phyloP scores from a whole-genome alignment of 2,888 invertebrate genomes.

The Stenchaetothrips biformis region DNA sequence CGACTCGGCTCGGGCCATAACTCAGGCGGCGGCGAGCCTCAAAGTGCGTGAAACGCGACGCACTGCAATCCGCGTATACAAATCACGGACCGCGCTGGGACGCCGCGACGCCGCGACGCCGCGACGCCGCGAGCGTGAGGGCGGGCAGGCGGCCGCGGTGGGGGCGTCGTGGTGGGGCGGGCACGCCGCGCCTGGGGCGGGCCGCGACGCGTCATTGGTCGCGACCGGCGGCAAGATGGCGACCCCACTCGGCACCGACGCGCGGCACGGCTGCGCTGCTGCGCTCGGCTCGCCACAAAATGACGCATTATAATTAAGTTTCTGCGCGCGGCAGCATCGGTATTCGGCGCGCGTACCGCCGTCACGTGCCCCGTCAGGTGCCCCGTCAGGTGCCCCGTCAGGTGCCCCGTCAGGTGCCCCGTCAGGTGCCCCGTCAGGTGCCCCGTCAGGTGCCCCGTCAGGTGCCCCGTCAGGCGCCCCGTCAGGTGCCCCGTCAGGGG shows the following conservation, averaged over 20 bases:
- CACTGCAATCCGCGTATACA: no score
- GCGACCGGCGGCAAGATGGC: constrained; percentile 15
- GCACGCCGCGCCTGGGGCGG: not conserved
- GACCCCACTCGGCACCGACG: not conserved
- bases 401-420: not conserved
- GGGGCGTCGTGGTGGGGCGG: not conserved
- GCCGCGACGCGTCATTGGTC: constrained; percentile 7
- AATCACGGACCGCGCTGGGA: no score
- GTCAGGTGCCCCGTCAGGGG: no score
- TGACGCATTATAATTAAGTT: constrained; percentile 22
- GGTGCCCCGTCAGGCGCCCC: not conserved
- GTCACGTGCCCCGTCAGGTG: no score
- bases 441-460: not conserved
- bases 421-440: not conserved
- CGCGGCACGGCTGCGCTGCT: not conserved
- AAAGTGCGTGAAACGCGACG: no score
- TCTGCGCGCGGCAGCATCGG: not conserved
- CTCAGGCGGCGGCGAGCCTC: no score
- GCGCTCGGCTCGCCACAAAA: not conserved
- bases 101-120: not conserved
- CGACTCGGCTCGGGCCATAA: no score
- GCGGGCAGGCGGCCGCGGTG: not conserved
- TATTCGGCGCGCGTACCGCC: not conserved
- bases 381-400: not conserved
- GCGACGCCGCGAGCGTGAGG: not conserved